Conservation (phyloP, 2,113 vertebrate species). For the Callorhinus ursinus region DNA sequence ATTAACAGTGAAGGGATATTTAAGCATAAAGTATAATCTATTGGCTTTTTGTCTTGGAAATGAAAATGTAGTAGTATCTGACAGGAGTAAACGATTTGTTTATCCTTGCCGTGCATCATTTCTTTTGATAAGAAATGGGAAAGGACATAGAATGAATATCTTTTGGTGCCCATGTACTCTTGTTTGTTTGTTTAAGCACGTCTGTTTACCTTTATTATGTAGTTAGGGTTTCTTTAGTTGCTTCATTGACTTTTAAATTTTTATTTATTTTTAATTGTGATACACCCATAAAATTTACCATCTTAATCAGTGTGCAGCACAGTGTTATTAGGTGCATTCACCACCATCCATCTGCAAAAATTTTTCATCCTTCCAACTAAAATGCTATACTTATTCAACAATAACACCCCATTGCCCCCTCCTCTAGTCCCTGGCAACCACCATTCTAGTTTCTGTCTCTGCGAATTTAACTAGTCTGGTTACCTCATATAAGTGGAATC, state of each 20-base stretch:
- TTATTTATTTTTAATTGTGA: neutral
- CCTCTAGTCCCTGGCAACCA: neutral
- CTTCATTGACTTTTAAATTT: neutral
- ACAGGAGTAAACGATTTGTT: conserved; percentile 57
- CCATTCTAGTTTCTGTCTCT: neutral
- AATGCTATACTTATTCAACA: neutral
- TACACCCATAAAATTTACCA: neutral
- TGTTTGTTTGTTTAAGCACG: neutral
- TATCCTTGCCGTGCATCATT: neutral
- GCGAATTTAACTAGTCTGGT: neutral
- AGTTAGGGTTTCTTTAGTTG: neutral
- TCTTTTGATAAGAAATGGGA: neutral
- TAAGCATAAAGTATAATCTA: conserved; percentile 49
- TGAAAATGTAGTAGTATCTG: conserved; percentile 30
- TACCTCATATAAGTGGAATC: neutral
- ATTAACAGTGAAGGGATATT: conserved; percentile 67
- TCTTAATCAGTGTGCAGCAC: neutral
- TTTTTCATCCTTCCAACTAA: neutral
- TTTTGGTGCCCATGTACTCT: neutral
- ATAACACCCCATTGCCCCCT: neutral
- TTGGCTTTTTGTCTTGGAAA: conserved; percentile 44
- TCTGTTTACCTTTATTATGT: neutral
- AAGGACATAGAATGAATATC: neutral
- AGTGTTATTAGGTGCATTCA: neutral
- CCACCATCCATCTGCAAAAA: neutral